Base-by-base conservation (phyloP, 2,113 vertebrate species). In the Petrocephalus microphthalmus region DNA sequence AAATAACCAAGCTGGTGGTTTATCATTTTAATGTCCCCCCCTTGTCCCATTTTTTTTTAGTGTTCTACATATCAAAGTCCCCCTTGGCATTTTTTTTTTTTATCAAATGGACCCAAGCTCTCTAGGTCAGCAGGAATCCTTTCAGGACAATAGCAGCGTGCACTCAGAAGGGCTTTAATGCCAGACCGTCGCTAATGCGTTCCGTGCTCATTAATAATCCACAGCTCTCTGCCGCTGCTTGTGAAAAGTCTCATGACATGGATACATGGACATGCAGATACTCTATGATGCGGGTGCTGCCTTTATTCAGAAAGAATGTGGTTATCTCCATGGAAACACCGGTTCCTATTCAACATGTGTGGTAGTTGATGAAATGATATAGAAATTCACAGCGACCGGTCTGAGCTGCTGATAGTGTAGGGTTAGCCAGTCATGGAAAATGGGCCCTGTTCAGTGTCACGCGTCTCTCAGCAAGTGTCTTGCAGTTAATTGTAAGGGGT, bases 261-360 rank as follows among this genome's bases (percentile, higher is more conserved):
- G 86, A 86, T 10, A n/a, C 22, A 89, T 74, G 85, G 92, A 22
- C 11, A 83, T 47, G 81, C 19, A 37, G n/a, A 54, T 54, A 15
- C 11, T 0, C 49, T 92, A 93, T 95, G 94, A 94, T 92, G 85
- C 25, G 88, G 90, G 89, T 93, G 93, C 92, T 92, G 91, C 90
- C 93, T 93, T 94, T 94, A 94, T 94, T 93, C 57, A 49, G 47
- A 78, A 57, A 88, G 87, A 88, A 42, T 74, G 33, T 74, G 29
- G 33, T 7, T 78, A 78, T 78, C 71, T 33, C 71, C 33, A 78
- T 78, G 71, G 71, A 33, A 42, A 78, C 15, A 3, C 71, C 29
- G 60, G 29, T 74, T 74, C 29, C 37, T 74, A 37, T 37, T 19
- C 5, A 78, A 6, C 33, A 37, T 78, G 11, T 2, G 29, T 25